Base-by-base conservation (phyloP, 2,797 vertebrate genomes). In the Acrocephalus scirpaceus region DNA sequence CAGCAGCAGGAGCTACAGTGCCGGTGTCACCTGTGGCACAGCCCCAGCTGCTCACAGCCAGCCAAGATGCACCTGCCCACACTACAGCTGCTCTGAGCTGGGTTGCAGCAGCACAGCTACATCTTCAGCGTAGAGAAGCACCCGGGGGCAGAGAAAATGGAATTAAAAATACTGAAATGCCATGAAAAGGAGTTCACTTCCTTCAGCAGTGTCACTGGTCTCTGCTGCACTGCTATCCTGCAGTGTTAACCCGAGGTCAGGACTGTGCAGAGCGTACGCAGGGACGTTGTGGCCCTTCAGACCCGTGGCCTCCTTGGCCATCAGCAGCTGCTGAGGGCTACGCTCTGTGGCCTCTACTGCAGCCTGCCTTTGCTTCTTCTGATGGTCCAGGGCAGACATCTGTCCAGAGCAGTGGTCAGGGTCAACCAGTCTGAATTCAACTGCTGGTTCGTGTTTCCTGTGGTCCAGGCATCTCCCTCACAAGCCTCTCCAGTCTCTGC, bases 11-110 rank as follows among this genome's bases (percentile, higher is more conserved):
- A 91, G 72, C 44, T 48, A 50, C 29, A 8, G 58, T 0, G 27
- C 71, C 5, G 1, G 23, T 45, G 42, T 25, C 1, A 25, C 3
- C 3, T 2, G 20, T 23, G 22, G n/a, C 2, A 10, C 66, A 51
- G 58, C 62, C 42, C 42, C 0, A 8, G 61, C 77, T 62, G 51
- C 61, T 42, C 36, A 34, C 50, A 40, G 2, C 26, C 8, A 48
- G 62, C 56, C 48, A 23, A 32, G 21, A 32, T 1, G 76, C 57
- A 16, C 20, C 65, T 80, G 89, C 82, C 60, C 51, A 13, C 69
- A 26, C 34, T 8, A 19, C 53, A 30, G 51, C 56, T 69, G 73
- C 77, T 69, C 38, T 7, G 20, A 44, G 17, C 4, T 14, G 5
- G 32, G 38, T 36, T 60, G 36, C 0, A 57, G 87, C 36, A 66